Percentiles rank a stretch among this genome's conserved stretches.
phyloP scores from a whole-genome alignment of 2,797 vertebrate genomes.

The Sorex maritimensis region DNA sequence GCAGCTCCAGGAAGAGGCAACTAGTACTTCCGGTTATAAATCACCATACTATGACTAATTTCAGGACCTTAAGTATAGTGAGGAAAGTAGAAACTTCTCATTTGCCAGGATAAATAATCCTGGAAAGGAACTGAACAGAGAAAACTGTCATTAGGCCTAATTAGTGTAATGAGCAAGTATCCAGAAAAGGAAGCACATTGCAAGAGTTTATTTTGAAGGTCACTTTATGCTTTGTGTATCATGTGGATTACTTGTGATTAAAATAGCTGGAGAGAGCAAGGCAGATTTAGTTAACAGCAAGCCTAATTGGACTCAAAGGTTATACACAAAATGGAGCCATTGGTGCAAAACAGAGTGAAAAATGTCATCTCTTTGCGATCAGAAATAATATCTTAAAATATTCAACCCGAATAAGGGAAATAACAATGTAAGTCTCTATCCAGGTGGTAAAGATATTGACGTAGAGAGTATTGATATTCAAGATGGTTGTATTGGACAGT shows the following conservation, averaged over 20 bases:
- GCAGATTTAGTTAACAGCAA: not conserved
- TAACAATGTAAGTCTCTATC: not conserved
- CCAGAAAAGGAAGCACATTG: not conserved
- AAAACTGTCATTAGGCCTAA: not conserved
- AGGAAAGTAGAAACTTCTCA: not conserved
- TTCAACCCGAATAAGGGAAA: not conserved
- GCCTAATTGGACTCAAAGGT: not conserved
- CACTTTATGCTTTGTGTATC: not conserved
- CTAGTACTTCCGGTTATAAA: not conserved
- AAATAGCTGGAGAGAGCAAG: not conserved
- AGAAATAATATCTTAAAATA: not conserved
- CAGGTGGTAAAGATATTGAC: not conserved
- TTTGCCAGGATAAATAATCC: not conserved
- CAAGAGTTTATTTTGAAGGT: not conserved
- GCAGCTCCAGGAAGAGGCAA: too few species aligned
- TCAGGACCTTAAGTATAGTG: not conserved
- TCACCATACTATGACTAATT: not conserved
- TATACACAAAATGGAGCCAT: not conserved
- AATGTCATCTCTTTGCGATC: not conserved
- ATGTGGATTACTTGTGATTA: not conserved
- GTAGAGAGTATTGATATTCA: not conserved
- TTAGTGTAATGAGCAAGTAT: not conserved
- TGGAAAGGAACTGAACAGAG: not conserved
- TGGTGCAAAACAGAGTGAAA: constrained; percentile 9
- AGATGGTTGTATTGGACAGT: not conserved